A percentile compares a stretch with the other conserved stretches of the same genome.
phyloP scores from a whole-genome alignment of 1,140 invertebrate genomes.

The Ceratosolen solmsi region DNA sequence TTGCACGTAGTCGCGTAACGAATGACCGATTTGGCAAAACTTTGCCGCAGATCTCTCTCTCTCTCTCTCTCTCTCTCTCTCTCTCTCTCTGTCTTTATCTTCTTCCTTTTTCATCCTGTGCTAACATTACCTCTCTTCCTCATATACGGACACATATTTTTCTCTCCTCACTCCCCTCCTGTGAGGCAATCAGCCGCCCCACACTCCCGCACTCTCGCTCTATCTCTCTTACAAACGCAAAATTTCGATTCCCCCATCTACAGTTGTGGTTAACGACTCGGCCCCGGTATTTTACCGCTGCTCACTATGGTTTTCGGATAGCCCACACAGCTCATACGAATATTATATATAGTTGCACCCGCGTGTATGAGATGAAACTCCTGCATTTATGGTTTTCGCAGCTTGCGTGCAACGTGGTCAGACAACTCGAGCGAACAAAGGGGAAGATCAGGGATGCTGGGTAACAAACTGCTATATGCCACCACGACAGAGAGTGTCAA shows the following conservation, averaged over 20 bases:
- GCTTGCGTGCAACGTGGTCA: not conserved
- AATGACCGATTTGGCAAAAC: constrained; percentile 35
- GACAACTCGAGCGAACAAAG: not conserved
- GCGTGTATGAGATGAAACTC: not conserved
- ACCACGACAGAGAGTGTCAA: not conserved
- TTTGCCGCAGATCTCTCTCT: constrained; percentile 6
- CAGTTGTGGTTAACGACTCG: constrained; percentile 42
- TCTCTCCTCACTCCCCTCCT: too few relatives aligned
- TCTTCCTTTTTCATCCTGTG: too few relatives aligned
- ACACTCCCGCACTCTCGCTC: not conserved
- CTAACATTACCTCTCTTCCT: not conserved
- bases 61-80: constrained; percentile 9
- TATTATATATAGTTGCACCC: not conserved
- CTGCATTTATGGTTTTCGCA: constrained; percentile 15
- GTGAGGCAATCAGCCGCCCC: not conserved
- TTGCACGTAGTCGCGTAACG: constrained; percentile 31
- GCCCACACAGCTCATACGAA: not conserved
- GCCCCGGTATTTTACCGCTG: constrained; percentile 16
- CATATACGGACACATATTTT: not conserved
- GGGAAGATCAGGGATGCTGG: not conserved
- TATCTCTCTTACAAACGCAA: not conserved
- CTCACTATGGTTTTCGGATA: constrained; percentile 31
- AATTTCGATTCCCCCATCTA: constrained; percentile 36
- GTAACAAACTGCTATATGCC: not conserved
- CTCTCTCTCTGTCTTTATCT: not conserved